Evolutionary conservation across 2,888 invertebrate species (phyloP).

Genomic region (Coleophora deauratella): DNA sequence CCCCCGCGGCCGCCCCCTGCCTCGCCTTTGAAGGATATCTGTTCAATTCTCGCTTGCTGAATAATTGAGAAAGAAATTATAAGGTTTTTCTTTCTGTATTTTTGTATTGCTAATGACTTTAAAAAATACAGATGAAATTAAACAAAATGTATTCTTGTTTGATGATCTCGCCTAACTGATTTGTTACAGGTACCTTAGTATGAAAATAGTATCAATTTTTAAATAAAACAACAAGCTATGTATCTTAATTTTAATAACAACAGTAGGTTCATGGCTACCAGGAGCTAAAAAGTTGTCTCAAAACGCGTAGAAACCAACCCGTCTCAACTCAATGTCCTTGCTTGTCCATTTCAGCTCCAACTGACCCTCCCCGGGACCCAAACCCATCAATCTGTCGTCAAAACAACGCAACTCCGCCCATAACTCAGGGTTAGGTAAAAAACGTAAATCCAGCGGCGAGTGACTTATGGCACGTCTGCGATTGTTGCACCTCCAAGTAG

Average conservation of each 20-base stretch:
- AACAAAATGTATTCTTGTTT: no score
- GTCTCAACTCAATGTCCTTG: constrained; percentile 9
- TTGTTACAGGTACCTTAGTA: no score
- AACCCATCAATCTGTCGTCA: constrained; percentile 21
- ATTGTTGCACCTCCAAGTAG: constrained; percentile 29
- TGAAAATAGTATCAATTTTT: no score
- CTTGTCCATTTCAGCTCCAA: not conserved
- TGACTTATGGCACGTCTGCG: constrained; percentile 39
- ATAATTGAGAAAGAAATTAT: constrained; percentile 82
- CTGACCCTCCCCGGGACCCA: constrained; percentile 14
- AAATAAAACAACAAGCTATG: no score
- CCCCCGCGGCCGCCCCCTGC: constrained; percentile 32
- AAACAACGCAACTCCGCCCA: constrained; percentile 20
- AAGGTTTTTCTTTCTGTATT: constrained; percentile 31
- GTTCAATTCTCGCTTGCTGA: constrained; percentile 79
- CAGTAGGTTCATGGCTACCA: no score
- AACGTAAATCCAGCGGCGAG: constrained; percentile 31
- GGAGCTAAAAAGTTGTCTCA: not conserved
- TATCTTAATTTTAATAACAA: no score
- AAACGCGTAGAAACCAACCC: constrained; percentile 6
- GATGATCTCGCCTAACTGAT: no score
- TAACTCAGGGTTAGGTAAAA: constrained; percentile 42
- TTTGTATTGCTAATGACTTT: no score
- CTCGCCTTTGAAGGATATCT: constrained; percentile 74
- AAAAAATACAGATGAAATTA: no score